Base-by-base conservation (phyloP, 2,113 vertebrate genomes). In the Dicerorhinus sumatrensis region DNA sequence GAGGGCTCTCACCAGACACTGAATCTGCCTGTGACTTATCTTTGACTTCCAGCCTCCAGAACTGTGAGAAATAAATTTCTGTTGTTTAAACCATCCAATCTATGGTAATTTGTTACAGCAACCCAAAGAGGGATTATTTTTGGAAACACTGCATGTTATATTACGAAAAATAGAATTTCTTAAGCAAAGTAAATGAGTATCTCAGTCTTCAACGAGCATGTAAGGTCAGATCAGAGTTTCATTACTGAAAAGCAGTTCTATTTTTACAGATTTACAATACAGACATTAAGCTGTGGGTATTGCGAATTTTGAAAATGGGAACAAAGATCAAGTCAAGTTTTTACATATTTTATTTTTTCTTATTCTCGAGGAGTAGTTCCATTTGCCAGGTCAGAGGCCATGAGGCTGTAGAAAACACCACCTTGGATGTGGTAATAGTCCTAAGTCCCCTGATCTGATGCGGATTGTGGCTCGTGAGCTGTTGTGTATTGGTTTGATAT, bases 291-390 rank as follows among this genome's bases (percentile, higher is more conserved):
- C 46, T 8, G 6, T 11, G 14, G 18, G 36, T 83, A 42, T 3
- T 48, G 10, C 10, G 33, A 80, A 42, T 87, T 81, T 89, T 73
- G 58, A 67, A 81, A 94, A 75, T 25, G 33, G 69, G 31, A 89
- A 62, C 9, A n/a, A 90, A 92, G 80, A 36, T 31, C 39, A 13
- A 60, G 27, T 54, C 31, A 73, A 14, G 20, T 5, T 94, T 95
- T 96, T 87, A 73, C 62, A 58, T 72, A n/a, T 29, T 88, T 60
- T 54, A 79, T 79, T 86, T 73, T 76, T n/a, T 75, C 87, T n/a
- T 94, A 6, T 62, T 72, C 58, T 85, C 63, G 54, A 92, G 31
- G 9, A 58, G 27, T 72, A 13, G 27, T 96, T 42, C 36, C 58
- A 69, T 56, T 75, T 82, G 6, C 3, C 83, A 33, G 8, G 11